Conservation (phyloP, 1,140 invertebrate species). For the Drosophila seguyi region DNA sequence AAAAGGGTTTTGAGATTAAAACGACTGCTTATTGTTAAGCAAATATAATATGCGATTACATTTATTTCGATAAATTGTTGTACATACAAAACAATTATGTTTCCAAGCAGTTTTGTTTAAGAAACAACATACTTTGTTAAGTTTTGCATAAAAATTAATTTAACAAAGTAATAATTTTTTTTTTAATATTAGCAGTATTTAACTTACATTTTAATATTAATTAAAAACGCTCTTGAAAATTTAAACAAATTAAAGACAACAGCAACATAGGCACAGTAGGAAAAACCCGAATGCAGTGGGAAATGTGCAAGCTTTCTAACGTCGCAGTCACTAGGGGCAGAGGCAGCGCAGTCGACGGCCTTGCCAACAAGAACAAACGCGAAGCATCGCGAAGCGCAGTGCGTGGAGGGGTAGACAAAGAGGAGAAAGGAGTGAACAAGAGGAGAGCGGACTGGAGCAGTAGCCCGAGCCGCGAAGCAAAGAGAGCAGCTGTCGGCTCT, state of each 20-base stretch:
- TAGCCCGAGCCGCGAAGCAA: slow-evolving; percentile 23
- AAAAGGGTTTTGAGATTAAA: not conserved
- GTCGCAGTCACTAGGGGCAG: slow-evolving; percentile 27
- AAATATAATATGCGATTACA: not conserved
- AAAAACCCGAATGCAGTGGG: slow-evolving; percentile 28
- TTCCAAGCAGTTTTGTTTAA: no score
- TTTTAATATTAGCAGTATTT: not conserved
- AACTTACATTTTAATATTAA: not conserved
- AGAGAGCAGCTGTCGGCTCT: slow-evolving; percentile 21
- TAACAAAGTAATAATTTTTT: no score
- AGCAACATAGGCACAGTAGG: not conserved
- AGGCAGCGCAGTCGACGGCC: slow-evolving; percentile 54
- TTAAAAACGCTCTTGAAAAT: not conserved
- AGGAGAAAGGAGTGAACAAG: slow-evolving; percentile 15
- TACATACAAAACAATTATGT: no score
- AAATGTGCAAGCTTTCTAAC: slow-evolving; percentile 66
- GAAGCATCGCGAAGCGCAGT: slow-evolving; percentile 56
- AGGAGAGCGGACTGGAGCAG: slow-evolving; percentile 13
- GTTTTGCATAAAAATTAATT: no score
- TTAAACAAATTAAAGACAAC: slow-evolving; percentile 1
- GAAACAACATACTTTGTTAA: no score
- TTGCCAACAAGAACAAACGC: slow-evolving; percentile 65
- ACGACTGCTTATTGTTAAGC: not conserved
- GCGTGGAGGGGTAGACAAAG: slow-evolving; percentile 5
- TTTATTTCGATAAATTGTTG: not conserved